A percentile compares a stretch with the other conserved stretches of the same genome.
Evolutionary conservation across 2,113 vertebrate species (phyloP).

Genomic region (Clupea harengus): DNA sequence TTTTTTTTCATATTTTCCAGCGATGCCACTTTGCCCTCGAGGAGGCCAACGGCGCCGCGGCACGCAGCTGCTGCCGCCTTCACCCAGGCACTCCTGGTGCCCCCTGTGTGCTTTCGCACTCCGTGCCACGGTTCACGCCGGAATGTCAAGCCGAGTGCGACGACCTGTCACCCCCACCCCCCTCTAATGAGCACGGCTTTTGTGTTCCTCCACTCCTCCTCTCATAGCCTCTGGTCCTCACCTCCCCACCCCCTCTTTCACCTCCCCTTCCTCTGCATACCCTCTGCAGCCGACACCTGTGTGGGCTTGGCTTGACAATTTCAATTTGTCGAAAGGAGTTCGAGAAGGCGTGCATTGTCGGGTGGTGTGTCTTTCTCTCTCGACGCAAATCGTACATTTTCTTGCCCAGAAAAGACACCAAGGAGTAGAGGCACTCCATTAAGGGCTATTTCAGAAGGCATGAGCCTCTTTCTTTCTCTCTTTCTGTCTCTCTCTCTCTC

Average conservation of each 20-base stretch:
- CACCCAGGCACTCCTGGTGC: background rate
- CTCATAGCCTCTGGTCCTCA: slow-evolving; percentile 6
- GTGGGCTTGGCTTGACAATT: slow-evolving; percentile 61
- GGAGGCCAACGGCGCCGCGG: background rate
- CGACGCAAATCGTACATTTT: background rate
- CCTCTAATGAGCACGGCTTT: background rate
- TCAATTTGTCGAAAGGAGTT: slow-evolving; percentile 54
- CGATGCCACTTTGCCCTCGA: background rate
- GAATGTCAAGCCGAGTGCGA: background rate
- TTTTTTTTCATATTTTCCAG: background rate
- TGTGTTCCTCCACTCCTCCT: background rate
- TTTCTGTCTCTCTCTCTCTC: background rate
- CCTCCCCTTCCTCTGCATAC: background rate
- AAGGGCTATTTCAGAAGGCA: background rate
- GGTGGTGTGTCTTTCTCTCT: background rate
- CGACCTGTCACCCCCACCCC: background rate
- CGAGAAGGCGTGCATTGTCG: background rate
- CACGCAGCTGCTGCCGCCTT: background rate
- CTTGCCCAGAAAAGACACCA: background rate
- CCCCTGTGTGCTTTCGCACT: background rate
- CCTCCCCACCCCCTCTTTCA: slow-evolving; percentile 15
- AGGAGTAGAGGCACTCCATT: background rate
- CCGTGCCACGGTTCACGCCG: background rate
- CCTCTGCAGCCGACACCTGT: slow-evolving; percentile 48
- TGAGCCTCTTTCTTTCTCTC: background rate